phyloP scores from a whole-genome alignment of 2,113 vertebrate species.

The Cricetomys ansorgei region DNA sequence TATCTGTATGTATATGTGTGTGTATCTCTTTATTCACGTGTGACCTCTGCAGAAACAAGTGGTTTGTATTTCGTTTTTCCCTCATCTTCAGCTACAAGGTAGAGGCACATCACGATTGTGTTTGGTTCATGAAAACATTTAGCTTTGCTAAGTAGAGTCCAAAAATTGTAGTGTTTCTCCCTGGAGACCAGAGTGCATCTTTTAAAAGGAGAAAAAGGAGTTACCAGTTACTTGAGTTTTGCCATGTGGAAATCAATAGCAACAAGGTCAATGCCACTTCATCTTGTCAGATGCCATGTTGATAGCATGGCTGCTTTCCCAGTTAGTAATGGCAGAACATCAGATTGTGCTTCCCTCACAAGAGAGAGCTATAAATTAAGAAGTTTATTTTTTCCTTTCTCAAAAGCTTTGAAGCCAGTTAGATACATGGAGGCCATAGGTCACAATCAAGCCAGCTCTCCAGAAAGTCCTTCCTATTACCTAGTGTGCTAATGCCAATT shows the following conservation, averaged over 20 bases:
- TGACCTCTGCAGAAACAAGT: neutral
- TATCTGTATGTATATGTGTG: neutral
- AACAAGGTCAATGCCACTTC: neutral
- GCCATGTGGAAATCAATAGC: neutral
- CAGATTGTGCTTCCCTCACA: slow-evolving; percentile 31
- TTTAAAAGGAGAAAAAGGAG: neutral
- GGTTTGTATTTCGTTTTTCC: neutral
- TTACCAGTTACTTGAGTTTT: neutral
- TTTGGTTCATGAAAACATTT: neutral
- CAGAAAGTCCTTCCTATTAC: slow-evolving; percentile 32
- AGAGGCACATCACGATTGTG: neutral
- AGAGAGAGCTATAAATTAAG: slow-evolving; percentile 48
- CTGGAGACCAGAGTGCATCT: slow-evolving; percentile 16
- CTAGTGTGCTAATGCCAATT: neutral
- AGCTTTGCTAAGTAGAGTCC: neutral
- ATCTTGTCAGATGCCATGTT: slow-evolving; percentile 1
- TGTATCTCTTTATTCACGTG: neutral
- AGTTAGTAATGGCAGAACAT: neutral
- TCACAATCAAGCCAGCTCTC: neutral
- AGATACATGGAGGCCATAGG: slow-evolving; percentile 31
- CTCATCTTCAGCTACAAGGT: neutral
- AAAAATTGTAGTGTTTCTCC: slow-evolving; percentile 32
- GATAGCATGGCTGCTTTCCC: neutral
- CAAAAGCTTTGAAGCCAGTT: slow-evolving; percentile 57
- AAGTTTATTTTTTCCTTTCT: slow-evolving; percentile 71